Percentiles rank a stretch among this genome's conserved stretches.
Conservation (phyloP, 2,113 vertebrate genomes). For the Malurus elegans region DNA sequence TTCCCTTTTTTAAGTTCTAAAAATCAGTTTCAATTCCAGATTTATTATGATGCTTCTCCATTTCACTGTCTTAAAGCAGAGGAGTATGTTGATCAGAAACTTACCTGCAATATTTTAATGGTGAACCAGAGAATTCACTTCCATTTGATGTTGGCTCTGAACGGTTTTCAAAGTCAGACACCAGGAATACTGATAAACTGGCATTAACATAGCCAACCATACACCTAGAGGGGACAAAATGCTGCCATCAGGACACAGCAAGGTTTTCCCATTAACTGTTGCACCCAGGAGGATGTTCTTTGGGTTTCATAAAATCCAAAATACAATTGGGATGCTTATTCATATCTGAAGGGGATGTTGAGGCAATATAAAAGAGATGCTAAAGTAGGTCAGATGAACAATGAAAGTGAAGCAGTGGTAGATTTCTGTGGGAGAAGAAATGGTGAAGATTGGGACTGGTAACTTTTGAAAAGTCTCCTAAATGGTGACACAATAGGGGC, state of each 20-base stretch:
- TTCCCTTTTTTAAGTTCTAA: neutral
- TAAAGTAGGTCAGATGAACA: neutral
- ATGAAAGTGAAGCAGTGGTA: neutral
- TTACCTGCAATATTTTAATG: constrained; percentile 88
- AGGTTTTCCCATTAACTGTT: neutral
- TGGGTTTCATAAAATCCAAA: neutral
- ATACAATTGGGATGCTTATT: neutral
- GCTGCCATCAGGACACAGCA: neutral
- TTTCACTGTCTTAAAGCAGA: neutral
- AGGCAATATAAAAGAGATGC: neutral
- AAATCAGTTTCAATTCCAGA: neutral
- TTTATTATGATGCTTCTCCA: neutral
- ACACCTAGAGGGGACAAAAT: constrained; percentile 74
- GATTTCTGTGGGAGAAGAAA: neutral
- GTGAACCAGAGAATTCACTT: constrained; percentile 81
- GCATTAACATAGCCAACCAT: constrained; percentile 94
- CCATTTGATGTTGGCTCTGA: constrained; percentile 84
- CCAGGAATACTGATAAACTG: constrained; percentile 87
- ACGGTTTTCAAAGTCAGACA: constrained; percentile 87
- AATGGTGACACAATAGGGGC: neutral
- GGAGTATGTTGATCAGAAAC: neutral
- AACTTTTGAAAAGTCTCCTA: neutral
- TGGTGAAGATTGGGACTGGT: neutral
- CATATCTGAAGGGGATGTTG: neutral
- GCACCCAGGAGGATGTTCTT: neutral